Conservation (phyloP, 2,888 invertebrate genomes). For the Notodromas monacha region DNA sequence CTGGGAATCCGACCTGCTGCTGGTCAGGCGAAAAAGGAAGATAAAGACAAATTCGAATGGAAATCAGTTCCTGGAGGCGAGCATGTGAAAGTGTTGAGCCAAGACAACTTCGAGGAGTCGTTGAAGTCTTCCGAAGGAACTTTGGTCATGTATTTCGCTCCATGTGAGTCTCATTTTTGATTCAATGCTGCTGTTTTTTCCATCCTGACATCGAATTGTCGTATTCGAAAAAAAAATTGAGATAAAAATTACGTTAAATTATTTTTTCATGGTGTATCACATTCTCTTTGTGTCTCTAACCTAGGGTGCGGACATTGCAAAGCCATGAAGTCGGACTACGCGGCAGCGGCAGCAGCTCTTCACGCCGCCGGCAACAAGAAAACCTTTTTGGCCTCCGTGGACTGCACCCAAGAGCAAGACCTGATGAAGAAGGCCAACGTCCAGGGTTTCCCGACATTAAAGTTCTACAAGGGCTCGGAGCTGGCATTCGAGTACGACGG, state of each 20-base stretch:
- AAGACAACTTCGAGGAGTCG: conserved; percentile 10
- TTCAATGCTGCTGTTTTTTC: neutral
- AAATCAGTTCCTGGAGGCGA: conserved; percentile 18
- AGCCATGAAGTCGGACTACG: conserved; percentile 30
- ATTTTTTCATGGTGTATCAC: too few species aligned
- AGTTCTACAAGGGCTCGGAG: conserved; percentile 25
- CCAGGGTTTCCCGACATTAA: conserved; percentile 30
- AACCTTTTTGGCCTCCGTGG: conserved; percentile 24
- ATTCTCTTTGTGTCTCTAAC: too few species aligned
- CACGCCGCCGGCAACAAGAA: conserved; percentile 14
- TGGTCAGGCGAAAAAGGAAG: too few species aligned
- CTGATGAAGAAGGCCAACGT: conserved; percentile 26
- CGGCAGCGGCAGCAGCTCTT: conserved; percentile 21
- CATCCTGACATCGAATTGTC: too few species aligned
- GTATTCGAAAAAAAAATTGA: too few species aligned
- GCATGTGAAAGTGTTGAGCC: conserved; percentile 17
- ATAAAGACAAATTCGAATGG: too few species aligned
- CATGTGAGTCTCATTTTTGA: conserved; percentile 14
- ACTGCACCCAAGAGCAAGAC: conserved; percentile 27
- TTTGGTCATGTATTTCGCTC: conserved; percentile 18
- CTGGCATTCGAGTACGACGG: too few species aligned
- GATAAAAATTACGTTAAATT: too few species aligned
- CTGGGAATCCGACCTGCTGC: too few species aligned
- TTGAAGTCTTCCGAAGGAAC: conserved; percentile 12
- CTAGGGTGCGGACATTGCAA: conserved; percentile 44